Evolutionary conservation across 2,888 invertebrate species (phyloP).

Genomic region (Cancer borealis): DNA sequence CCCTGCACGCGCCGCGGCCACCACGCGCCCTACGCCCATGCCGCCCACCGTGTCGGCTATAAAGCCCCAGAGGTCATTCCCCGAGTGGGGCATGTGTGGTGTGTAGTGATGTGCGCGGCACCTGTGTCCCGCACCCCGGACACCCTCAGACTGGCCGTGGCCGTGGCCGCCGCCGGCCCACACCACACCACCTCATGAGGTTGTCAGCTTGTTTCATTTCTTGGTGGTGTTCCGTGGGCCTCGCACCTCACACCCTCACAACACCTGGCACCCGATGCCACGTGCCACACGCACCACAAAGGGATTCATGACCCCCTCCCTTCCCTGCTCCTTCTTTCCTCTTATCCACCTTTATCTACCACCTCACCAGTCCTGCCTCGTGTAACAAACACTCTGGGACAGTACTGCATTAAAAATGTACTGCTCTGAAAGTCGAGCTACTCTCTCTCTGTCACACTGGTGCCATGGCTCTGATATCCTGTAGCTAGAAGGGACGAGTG

Average conservation of each 20-base stretch:
- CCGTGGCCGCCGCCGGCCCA: background rate
- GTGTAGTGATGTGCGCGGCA: background rate
- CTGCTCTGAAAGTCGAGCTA: background rate
- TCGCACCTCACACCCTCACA: background rate
- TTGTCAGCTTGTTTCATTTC: background rate
- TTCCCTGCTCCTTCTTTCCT: background rate
- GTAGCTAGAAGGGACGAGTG: too few species aligned
- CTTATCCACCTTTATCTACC: background rate
- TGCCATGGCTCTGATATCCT: too few species aligned
- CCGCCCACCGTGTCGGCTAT: background rate
- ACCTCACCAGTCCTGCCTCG: background rate
- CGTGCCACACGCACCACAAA: background rate
- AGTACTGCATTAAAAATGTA: background rate
- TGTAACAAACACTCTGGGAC: background rate
- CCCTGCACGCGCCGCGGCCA: conserved; percentile 60
- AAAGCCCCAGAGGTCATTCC: background rate
- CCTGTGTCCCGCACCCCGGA: background rate
- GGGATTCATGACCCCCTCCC: background rate
- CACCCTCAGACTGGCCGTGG: background rate
- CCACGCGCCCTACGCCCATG: conserved; percentile 55
- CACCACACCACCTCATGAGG: background rate
- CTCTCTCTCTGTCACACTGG: background rate
- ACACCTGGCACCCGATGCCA: background rate
- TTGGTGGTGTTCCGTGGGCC: background rate
- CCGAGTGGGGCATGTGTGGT: background rate